A percentile compares a stretch with the other conserved stretches of the same genome.
Conservation (phyloP, 2,888 invertebrate genomes). For the Macaria liturata region DNA sequence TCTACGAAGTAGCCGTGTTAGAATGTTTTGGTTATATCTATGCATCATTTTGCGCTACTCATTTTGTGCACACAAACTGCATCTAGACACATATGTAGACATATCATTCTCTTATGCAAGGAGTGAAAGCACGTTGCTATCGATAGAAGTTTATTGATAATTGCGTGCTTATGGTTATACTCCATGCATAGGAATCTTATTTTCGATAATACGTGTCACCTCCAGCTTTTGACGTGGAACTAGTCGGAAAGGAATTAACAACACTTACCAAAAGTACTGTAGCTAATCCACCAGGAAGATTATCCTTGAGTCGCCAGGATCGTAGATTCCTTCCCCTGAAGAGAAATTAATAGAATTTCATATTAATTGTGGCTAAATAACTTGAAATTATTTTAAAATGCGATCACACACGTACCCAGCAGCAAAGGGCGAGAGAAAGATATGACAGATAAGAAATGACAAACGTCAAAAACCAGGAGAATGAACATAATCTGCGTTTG, state of each 20-base stretch:
- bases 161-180: constrained; percentile 31
- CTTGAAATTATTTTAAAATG: constrained; percentile 40
- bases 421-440: constrained; percentile 75
- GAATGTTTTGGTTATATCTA: too few relatives aligned
- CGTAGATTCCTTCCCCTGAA: constrained; percentile 66
- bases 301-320: constrained; percentile 76
- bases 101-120: neutral
- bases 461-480: neutral
- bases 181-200: constrained; percentile 54
- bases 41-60: too few relatives aligned
- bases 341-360: constrained; percentile 52
- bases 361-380: constrained; percentile 45
- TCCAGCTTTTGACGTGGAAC: constrained; percentile 83
- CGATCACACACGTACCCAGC: constrained; percentile 70
- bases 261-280: constrained; percentile 77
- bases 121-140: neutral
- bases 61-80: too few relatives aligned
- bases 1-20: too few relatives aligned
- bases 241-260: constrained; percentile 60
- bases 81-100: neutral
- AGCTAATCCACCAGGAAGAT: constrained; percentile 75
- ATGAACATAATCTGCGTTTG: too few relatives aligned
- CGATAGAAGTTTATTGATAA: constrained; percentile 10
- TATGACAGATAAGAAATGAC: constrained; percentile 41
- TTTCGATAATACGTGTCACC: constrained; percentile 82